phyloP scores from a whole-genome alignment of 2,888 invertebrate species.

The Drosophila imparisetae region DNA sequence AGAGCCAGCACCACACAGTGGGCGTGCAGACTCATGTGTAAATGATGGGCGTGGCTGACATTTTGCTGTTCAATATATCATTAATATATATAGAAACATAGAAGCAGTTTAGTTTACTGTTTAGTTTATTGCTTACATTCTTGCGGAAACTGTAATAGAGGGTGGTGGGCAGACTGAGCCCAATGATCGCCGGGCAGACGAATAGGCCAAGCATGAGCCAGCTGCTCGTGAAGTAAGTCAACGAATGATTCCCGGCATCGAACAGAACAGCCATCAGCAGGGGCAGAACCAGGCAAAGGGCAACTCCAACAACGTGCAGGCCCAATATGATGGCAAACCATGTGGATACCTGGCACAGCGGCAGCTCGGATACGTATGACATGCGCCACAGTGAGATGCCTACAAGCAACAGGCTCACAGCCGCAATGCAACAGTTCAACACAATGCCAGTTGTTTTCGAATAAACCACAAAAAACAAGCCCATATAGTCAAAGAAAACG shows the following conservation, averaged over 20 bases:
- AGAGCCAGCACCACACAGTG: slow-evolving; percentile 78
- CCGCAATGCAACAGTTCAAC: slow-evolving; percentile 82
- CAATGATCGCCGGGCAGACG: slow-evolving; percentile 81
- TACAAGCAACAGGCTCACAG: slow-evolving; percentile 79
- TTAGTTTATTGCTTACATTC: slow-evolving; percentile 62
- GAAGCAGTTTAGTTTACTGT: background rate
- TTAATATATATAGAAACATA: background rate
- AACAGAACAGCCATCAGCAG: slow-evolving; percentile 82
- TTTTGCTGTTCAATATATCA: slow-evolving; percentile 57
- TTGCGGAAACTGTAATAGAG: slow-evolving; percentile 75
- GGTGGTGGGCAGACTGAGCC: slow-evolving; percentile 75
- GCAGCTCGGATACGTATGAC: slow-evolving; percentile 65
- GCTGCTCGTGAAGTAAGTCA: slow-evolving; percentile 87
- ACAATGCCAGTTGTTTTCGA: slow-evolving; percentile 85
- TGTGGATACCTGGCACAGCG: slow-evolving; percentile 58
- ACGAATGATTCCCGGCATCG: slow-evolving; percentile 83
- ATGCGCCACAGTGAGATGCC: slow-evolving; percentile 75
- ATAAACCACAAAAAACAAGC: slow-evolving; percentile 88
- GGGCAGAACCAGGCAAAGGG: slow-evolving; percentile 77
- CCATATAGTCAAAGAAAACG: slow-evolving; percentile 91
- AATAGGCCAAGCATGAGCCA: slow-evolving; percentile 85
- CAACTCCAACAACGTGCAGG: slow-evolving; percentile 78
- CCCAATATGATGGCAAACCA: slow-evolving; percentile 72
- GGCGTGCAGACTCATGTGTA: slow-evolving; percentile 83
- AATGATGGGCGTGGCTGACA: slow-evolving; percentile 71